These are phyloP conservation scores for Drosophila punjabiensis DNA, from an alignment of 1,140 invertebrate species.

Conservation along the genomic window DNA sequence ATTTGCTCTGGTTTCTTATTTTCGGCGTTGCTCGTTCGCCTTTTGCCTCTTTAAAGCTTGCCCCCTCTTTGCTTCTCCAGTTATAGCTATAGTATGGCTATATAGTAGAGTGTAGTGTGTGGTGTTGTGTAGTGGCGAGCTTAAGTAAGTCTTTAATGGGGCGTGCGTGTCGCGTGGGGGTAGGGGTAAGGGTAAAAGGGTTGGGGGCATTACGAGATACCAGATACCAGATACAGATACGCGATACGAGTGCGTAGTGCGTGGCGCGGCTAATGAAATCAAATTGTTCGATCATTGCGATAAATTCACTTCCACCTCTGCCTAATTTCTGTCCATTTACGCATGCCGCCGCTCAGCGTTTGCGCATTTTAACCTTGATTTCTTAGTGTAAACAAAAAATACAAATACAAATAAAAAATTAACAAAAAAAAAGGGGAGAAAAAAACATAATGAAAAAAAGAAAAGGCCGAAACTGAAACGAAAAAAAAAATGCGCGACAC, in stretches of 20 bases:
- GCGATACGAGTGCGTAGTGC: not conserved
- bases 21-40: conserved; percentile 34
- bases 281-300: conserved; percentile 77
- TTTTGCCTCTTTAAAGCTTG: conserved; percentile 43
- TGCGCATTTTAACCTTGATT: conserved; percentile 79
- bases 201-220: conserved; percentile 9
- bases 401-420: conserved; percentile 29
- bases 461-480: conserved; percentile 10
- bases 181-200: not conserved
- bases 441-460: conserved; percentile 40
- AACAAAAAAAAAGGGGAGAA: conserved; percentile 19
- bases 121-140: conserved; percentile 23
- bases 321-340: conserved; percentile 62
- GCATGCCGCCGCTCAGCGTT: conserved; percentile 58
- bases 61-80: not conserved
- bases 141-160: conserved; percentile 49
- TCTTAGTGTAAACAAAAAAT: conserved; percentile 77
- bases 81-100: not conserved
- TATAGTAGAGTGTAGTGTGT: conserved; percentile 1
- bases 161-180: conserved; percentile 26
- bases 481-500: conserved; percentile 21
- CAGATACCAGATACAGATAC: conserved; percentile 5
- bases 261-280: conserved; percentile 48
- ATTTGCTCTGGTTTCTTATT: conserved; percentile 54
- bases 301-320: conserved; percentile 77